phyloP scores from a whole-genome alignment of 2,888 invertebrate genomes.

The Papilio protenor region DNA sequence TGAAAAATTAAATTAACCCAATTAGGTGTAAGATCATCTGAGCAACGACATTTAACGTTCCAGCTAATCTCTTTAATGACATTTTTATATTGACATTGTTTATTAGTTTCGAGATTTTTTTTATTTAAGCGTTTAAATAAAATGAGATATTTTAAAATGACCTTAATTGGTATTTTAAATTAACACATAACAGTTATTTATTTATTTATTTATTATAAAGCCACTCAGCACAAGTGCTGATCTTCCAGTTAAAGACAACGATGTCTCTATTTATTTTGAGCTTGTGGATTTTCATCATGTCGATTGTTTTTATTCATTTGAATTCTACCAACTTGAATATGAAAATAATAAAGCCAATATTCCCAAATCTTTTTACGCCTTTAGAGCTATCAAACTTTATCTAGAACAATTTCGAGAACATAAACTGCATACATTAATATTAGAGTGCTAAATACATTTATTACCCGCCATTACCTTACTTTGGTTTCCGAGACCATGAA shows the following conservation, averaged over 20 bases:
- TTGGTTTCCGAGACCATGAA: too few species aligned
- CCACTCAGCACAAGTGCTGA: too few species aligned
- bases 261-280: background rate
- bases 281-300: background rate
- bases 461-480: too few species aligned
- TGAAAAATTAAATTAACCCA: slow-evolving; percentile 17
- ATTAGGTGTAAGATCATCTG: slow-evolving; percentile 4
- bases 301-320: background rate
- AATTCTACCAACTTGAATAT: background rate
- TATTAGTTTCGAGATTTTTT: background rate
- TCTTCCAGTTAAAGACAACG: background rate
- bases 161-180: background rate
- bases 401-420: background rate
- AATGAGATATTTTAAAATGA: background rate
- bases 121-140: background rate
- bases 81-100: background rate
- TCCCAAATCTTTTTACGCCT: background rate
- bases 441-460: background rate
- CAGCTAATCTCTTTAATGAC: background rate
- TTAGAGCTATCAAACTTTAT: background rate
- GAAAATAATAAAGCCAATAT: background rate
- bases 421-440: background rate
- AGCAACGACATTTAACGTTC: background rate
- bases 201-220: too few species aligned
- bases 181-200: background rate